Percentiles rank a stretch among this genome's conserved stretches.
Conservation (phyloP, 2,113 vertebrate species). For the Burhinus bistriatus region DNA sequence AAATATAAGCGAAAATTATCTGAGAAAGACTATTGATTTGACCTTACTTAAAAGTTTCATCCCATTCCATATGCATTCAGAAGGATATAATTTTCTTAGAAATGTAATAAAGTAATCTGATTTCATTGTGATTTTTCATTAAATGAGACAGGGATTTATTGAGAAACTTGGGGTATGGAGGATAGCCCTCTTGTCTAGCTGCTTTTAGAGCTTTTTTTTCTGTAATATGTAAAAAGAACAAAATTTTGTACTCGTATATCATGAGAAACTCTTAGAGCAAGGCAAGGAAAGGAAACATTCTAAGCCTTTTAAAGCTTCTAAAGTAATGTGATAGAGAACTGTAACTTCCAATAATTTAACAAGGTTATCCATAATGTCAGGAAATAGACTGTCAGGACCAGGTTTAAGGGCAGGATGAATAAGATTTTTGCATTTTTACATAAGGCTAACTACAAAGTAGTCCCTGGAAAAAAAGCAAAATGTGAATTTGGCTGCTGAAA, state of each 20-base stretch:
- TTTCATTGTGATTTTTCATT: not conserved
- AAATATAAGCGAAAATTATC: not conserved
- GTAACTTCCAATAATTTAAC: not conserved
- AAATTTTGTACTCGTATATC: not conserved
- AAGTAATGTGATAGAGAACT: not conserved
- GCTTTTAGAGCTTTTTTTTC: not conserved
- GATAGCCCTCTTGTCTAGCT: not conserved
- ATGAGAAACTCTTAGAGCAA: not conserved
- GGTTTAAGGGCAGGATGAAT: not conserved
- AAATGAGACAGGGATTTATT: not conserved
- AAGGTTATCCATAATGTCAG: not conserved
- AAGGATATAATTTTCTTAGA: not conserved
- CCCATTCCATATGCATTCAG: not conserved
- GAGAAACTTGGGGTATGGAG: not conserved
- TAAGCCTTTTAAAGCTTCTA: not conserved
- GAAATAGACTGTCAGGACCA: not conserved
- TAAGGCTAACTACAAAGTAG: not conserved
- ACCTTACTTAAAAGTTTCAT: not conserved
- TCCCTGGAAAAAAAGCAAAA: not conserved
- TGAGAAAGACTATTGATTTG: not conserved
- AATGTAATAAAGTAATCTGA: not conserved
- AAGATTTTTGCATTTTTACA: not conserved
- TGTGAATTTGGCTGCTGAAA: not conserved
- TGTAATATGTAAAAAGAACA: not conserved
- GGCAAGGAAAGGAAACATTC: not conserved